Evolutionary conservation across 2,888 invertebrate species (phyloP).

Genomic region (Callyntrura guangdongensis): DNA sequence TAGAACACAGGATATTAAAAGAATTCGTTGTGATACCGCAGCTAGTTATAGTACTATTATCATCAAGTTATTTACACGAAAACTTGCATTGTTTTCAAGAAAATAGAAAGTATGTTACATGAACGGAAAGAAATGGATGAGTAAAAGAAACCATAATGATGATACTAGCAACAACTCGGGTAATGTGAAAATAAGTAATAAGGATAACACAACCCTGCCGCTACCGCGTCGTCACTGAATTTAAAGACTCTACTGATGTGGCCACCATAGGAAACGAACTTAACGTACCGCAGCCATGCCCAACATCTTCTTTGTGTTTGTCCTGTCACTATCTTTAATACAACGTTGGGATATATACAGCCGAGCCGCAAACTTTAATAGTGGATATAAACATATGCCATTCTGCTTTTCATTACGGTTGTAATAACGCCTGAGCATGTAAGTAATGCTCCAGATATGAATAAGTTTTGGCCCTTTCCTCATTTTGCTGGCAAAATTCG

Average conservation of each 20-base stretch:
- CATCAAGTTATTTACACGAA: too few relatives aligned
- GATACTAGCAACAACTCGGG: not conserved
- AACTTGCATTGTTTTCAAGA: not conserved
- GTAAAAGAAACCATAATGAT: not conserved
- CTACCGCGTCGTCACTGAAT: too few relatives aligned
- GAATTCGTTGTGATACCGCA: too few relatives aligned
- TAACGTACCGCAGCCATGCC: slow-evolving; percentile 39
- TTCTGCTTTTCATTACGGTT: slow-evolving; percentile 22
- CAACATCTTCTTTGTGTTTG: slow-evolving; percentile 18
- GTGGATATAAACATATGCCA: slow-evolving; percentile 21
- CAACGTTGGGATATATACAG: slow-evolving; percentile 5
- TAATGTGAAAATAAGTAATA: slow-evolving; percentile 43
- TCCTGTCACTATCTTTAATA: not conserved
- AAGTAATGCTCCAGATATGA: too few relatives aligned
- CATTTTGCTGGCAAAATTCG: slow-evolving; percentile 30
- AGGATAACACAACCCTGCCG: not conserved
- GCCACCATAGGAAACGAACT: not conserved
- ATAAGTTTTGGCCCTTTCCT: not conserved
- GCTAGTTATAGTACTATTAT: too few relatives aligned
- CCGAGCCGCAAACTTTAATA: slow-evolving; percentile 38
- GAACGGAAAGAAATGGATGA: slow-evolving; percentile 13
- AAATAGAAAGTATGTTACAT: not conserved
- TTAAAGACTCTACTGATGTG: not conserved
- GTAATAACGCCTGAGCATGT: too few relatives aligned
- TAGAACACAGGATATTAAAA: too few relatives aligned